A percentile compares a stretch with the other conserved stretches of the same genome.
phyloP scores from a whole-genome alignment of 2,113 vertebrate genomes.

The Galeopterus variegatus region DNA sequence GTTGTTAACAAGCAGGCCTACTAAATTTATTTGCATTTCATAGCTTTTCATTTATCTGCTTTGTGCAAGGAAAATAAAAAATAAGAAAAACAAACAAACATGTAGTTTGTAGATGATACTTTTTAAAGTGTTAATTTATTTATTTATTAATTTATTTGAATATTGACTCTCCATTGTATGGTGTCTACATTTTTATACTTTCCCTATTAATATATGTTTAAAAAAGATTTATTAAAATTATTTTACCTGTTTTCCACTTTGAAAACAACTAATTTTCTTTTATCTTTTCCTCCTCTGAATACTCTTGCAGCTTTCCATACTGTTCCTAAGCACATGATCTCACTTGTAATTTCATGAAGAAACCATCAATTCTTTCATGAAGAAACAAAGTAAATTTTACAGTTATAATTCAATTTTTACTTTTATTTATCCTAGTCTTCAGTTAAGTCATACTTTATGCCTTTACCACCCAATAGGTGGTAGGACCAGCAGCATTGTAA shows the following conservation, averaged over 20 bases:
- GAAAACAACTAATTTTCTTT: background rate
- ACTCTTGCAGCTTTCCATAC: background rate
- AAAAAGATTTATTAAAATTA: background rate
- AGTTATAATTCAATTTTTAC: background rate
- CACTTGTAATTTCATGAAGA: background rate
- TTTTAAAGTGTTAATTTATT: conserved; percentile 9
- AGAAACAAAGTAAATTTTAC: background rate
- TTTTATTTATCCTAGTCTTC: background rate
- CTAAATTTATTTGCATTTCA: background rate
- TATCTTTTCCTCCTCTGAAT: background rate
- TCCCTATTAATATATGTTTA: background rate
- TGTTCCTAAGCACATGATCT: background rate
- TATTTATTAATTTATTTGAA: background rate
- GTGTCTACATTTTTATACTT: background rate
- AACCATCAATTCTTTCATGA: background rate
- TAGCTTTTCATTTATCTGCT: background rate
- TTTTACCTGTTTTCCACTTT: background rate
- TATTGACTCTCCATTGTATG: background rate
- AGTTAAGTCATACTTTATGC: background rate
- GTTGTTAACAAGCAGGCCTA: background rate
- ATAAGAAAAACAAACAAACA: background rate
- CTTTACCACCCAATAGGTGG: background rate
- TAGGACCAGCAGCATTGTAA: background rate
- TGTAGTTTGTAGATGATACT: background rate
- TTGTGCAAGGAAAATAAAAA: background rate